Base-by-base conservation (phyloP, 2,797 vertebrate species). In the Propithecus perrieri region DNA sequence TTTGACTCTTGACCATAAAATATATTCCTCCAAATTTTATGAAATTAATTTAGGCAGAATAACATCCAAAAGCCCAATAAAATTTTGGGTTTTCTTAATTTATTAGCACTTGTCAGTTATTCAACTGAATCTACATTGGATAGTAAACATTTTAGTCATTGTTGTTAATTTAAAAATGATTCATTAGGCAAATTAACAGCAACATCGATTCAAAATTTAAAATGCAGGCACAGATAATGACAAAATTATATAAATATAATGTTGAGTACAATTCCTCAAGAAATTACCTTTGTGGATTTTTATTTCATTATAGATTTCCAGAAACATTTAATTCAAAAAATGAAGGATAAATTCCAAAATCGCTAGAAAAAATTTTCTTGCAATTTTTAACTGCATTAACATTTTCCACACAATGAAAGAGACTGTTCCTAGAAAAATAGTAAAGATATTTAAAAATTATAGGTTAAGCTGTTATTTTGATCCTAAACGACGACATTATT, bases 221-320 rank as follows among this genome's bases (percentile, higher is more conserved):
- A 76, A 74, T 74, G 15, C 4, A 79, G 14, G 11, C 12, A 78
- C 8, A 50, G 11, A 43, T 30, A 95, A 50, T 65, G 57, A 75
- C 12, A 74, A 69, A 76, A 81, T 76, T 59, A 94, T 17, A n/a
- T 38, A 85, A 89, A 89, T 18, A 41, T 38, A 61, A 59, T 80
- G n/a, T 67, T 79, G 22, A 95, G 24, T 41, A n/a, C 24, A 61
- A 1, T 83, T 84, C 7, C 46, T 90, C 4, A 13, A 59, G 30
- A 76, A 87, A 59, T 87, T 91, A 59, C 43, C 13, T 57, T 38
- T 65, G 28, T 65, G 28, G 5, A 59, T 38, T 91, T 78, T 95
- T 91, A 55, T 93, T 95, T 93, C 46, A 91, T 28, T 78, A 50
- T 43, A 67, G 17, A 72, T 84, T 95, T 93, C 59, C 53, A 93